phyloP scores from a whole-genome alignment of 2,888 invertebrate genomes.

The Scaptomyza polygonia region DNA sequence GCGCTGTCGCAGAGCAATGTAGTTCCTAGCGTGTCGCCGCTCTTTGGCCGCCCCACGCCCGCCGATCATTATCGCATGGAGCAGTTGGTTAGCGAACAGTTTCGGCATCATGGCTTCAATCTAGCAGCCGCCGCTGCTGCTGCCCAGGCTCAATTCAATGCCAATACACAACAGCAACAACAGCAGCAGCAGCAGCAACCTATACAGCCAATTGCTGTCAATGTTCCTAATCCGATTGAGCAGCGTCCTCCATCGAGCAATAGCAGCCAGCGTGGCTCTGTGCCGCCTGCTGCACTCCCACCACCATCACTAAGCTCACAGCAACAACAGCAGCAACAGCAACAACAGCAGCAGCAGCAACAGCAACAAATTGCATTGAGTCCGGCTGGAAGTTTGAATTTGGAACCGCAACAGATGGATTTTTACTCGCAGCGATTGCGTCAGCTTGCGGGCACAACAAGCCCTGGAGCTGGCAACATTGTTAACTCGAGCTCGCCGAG shows the following conservation, averaged over 20 bases:
- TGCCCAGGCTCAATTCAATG: slow-evolving; percentile 86
- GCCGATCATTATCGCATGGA: slow-evolving; percentile 93
- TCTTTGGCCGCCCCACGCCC: slow-evolving; percentile 92
- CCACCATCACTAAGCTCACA: slow-evolving; percentile 70
- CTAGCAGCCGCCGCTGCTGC: slow-evolving; percentile 90
- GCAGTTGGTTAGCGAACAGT: slow-evolving; percentile 92
- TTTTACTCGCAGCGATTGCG: slow-evolving; percentile 99
- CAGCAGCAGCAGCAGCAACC: slow-evolving; percentile 77
- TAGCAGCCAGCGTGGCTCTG: slow-evolving; percentile 83
- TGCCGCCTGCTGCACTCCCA: slow-evolving; percentile 76
- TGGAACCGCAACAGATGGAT: slow-evolving; percentile 97
- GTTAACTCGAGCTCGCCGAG: slow-evolving; percentile 92
- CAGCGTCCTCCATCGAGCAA: slow-evolving; percentile 84
- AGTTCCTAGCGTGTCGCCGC: slow-evolving; percentile 88
- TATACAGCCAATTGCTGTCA: slow-evolving; percentile 36
- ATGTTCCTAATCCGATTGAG: slow-evolving; percentile 81
- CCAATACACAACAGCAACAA: slow-evolving; percentile 69
- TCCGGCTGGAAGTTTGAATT: slow-evolving; percentile 85
- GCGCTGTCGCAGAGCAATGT: slow-evolving; percentile 88
- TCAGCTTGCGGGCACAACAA: slow-evolving; percentile 97
- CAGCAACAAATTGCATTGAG: slow-evolving; percentile 44
- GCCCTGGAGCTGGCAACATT: slow-evolving; percentile 92
- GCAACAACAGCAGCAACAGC: slow-evolving; percentile 67
- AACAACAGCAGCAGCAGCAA: slow-evolving; percentile 51
- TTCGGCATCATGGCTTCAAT: slow-evolving; percentile 91